phyloP scores from a whole-genome alignment of 2,797 vertebrate genomes.

The Cichlasoma orientale region DNA sequence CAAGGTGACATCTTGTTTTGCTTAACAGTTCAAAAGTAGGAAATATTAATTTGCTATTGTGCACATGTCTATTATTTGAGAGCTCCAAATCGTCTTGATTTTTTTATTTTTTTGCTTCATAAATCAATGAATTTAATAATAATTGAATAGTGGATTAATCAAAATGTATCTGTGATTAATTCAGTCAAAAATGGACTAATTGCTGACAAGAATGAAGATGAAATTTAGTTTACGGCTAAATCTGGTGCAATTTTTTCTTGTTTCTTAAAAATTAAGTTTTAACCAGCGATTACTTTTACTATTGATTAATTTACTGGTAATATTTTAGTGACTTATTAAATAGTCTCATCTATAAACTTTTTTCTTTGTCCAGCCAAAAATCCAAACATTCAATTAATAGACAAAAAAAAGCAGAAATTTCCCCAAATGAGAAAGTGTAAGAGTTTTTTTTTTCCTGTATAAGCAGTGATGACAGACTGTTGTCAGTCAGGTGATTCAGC shows the following conservation, averaged over 20 bases:
- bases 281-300: background rate
- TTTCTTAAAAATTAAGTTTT: background rate
- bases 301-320: background rate
- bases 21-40: background rate
- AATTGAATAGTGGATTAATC: background rate
- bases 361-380: background rate
- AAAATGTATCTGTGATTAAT: background rate
- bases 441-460: background rate
- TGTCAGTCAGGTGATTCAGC: background rate
- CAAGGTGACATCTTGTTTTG: background rate
- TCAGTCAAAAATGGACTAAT: background rate
- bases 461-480: background rate
- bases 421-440: background rate
- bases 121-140: background rate
- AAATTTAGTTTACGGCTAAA: background rate
- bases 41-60: too few species aligned
- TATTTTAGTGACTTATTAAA: background rate
- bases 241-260: too few species aligned
- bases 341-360: background rate
- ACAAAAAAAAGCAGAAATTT: background rate
- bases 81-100: background rate
- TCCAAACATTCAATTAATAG: background rate
- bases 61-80: accelerated
- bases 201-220: background rate
- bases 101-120: background rate